phyloP scores from a whole-genome alignment of 1,140 invertebrate genomes.

The Drosophila pallidifrons region DNA sequence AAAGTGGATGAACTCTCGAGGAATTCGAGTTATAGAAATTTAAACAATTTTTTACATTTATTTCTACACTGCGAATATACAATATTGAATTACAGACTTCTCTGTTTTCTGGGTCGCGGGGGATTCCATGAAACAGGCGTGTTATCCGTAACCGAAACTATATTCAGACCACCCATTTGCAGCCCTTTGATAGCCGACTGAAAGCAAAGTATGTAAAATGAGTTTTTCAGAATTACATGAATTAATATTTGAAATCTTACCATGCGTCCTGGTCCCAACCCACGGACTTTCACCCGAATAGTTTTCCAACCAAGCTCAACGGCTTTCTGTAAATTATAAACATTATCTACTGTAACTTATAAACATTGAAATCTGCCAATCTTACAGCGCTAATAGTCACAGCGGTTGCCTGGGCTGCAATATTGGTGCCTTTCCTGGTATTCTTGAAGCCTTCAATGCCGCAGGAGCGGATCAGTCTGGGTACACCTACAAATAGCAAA shows the following conservation, averaged over 20 bases:
- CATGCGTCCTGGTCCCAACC: conserved; percentile 95
- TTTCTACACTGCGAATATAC: not conserved
- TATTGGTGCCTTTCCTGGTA: conserved; percentile 97
- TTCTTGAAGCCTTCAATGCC: conserved; percentile 98
- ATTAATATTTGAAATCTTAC: conserved; percentile 85
- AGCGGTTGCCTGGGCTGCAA: conserved; percentile 97
- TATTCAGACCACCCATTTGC: conserved; percentile 94
- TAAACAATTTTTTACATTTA: conserved; percentile 24
- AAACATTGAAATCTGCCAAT: not conserved
- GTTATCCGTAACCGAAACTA: conserved; percentile 95
- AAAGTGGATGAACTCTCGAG: conserved; percentile 1
- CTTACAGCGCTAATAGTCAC: conserved; percentile 86
- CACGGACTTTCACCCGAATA: conserved; percentile 91
- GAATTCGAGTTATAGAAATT: conserved; percentile 3
- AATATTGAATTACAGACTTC: conserved; percentile 88
- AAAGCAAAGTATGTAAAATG: conserved; percentile 45
- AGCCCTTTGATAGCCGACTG: conserved; percentile 97
- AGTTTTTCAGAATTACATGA: not conserved
- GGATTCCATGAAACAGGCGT: conserved; percentile 93
- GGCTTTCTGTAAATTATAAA: conserved; percentile 87
- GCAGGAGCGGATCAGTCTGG: conserved; percentile 89
- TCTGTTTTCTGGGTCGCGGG: conserved; percentile 90
- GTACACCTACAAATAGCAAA: conserved; percentile 83
- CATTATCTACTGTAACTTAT: not conserved
- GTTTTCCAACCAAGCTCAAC: conserved; percentile 90